Base-by-base conservation (phyloP, 2,113 vertebrate genomes). In the Notarius quadriscutis region DNA sequence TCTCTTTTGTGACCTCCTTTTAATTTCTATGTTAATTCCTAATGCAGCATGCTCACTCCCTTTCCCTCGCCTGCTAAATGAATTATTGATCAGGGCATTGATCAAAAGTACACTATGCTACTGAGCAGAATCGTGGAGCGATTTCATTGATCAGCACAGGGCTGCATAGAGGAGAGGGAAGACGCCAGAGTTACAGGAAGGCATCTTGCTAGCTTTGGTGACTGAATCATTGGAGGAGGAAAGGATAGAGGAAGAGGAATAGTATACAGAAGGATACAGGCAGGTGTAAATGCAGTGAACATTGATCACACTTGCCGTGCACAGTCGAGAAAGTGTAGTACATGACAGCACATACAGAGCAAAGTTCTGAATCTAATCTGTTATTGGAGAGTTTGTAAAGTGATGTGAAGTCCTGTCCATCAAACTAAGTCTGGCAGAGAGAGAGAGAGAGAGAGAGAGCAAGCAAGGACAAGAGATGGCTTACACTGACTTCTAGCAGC, bases 51-150 rank as follows among this genome's bases (percentile, higher is more conserved):
- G 50, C 48, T 63, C 51, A 63, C 72, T 71, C 78, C 78, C 48
- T 18, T 74, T 50, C 27, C 72, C 84, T 90, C 55, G 86, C 81
- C 88, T 90, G 81, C 82, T 89, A 90, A 90, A 92, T 92, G 84
- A 90, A 90, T 55, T 90, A 91, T 91, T 60, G 91, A 92, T 89
- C 87, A 81, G 27, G 57, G 51, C 87, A 90, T 90, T 89, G 89
- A 92, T 92, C 86, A 87, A 90, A 91, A 90, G 89, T 53, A 84
- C 77, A 84, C 57, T 57, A 55, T 55, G 17, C 72, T 89, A 87
- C 86, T 80, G 84, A 81, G 91, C 65, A 82, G 63, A 87, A 88
- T 81, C 63, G 77, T 88, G 85, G 86, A 60, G 86, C 48, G 83
- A 88, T 71, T 80, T n/a, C 81, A 91, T 90, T 22, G 89, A 92